phyloP scores from a whole-genome alignment of 2,888 invertebrate genomes.

The Hypercompe scribonia region DNA sequence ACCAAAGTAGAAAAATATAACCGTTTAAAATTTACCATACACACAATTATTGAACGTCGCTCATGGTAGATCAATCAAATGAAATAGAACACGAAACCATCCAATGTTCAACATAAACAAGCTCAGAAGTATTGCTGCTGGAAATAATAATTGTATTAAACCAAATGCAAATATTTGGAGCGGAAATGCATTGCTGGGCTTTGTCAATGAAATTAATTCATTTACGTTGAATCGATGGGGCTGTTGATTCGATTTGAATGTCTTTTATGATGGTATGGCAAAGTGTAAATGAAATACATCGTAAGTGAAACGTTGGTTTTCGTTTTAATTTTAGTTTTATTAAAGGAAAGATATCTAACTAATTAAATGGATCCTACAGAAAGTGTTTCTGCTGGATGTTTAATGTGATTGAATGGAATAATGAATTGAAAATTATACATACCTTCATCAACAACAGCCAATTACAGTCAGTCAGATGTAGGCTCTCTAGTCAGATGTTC shows the following conservation, averaged over 20 bases:
- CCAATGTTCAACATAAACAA: slow-evolving; percentile 43
- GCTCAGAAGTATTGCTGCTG: slow-evolving; percentile 49
- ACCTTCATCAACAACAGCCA: too few relatives aligned
- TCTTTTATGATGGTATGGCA: slow-evolving; percentile 20
- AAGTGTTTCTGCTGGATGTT: too few relatives aligned
- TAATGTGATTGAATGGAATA: too few relatives aligned
- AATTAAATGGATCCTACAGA: too few relatives aligned
- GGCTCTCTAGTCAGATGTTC: too few relatives aligned
- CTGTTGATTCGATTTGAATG: slow-evolving; percentile 25
- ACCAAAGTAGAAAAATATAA: too few relatives aligned
- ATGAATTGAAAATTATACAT: too few relatives aligned
- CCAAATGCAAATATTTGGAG: slow-evolving; percentile 48
- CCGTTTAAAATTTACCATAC: too few relatives aligned
- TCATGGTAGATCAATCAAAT: background rate
- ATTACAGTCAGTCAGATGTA: too few relatives aligned
- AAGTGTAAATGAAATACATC: background rate
- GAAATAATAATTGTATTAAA: slow-evolving; percentile 71
- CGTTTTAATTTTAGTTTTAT: background rate
- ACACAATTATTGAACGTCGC: background rate
- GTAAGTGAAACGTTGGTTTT: background rate
- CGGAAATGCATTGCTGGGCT: slow-evolving; percentile 40
- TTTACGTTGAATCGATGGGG: background rate
- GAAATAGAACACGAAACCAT: slow-evolving; percentile 26
- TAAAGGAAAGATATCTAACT: background rate
- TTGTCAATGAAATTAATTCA: slow-evolving; percentile 2